Percentiles rank a stretch among this genome's conserved stretches.
Conservation (phyloP, 2,113 vertebrate genomes). For the Rostratula benghalensis region DNA sequence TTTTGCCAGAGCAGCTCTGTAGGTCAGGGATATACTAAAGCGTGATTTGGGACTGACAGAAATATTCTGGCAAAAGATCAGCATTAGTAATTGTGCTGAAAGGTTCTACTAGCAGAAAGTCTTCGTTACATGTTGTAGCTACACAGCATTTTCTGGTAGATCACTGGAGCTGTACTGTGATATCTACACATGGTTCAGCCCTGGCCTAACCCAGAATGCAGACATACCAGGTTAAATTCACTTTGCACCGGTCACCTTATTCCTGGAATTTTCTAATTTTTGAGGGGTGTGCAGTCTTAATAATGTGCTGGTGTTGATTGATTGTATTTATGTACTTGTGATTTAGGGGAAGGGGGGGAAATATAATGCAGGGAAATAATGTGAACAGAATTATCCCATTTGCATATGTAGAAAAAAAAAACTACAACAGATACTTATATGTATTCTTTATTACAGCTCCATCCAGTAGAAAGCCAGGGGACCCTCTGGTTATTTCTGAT, state of each 20-base stretch:
- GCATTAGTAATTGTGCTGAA: not conserved
- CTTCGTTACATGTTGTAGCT: not conserved
- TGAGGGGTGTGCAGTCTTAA: not conserved
- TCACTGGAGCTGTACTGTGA: not conserved
- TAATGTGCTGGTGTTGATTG: not conserved
- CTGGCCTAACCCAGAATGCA: not conserved
- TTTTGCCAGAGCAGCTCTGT: not conserved
- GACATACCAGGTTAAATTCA: not conserved
- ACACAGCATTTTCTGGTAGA: not conserved
- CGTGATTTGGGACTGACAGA: not conserved
- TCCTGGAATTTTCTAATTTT: not conserved
- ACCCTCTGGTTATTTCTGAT: conserved; percentile 97
- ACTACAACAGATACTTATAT: not conserved
- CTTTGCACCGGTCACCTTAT: not conserved
- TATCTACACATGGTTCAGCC: not conserved
- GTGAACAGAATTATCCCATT: not conserved
- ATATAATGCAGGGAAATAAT: not conserved
- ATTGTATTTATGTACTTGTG: not conserved
- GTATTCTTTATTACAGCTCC: conserved; percentile 83
- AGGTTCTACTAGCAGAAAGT: not conserved
- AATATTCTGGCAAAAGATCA: not conserved
- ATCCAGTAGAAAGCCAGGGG: conserved; percentile 92
- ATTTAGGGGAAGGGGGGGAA: not conserved
- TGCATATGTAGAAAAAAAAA: not conserved
- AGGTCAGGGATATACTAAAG: not conserved